Evolutionary conservation across 2,888 invertebrate species (phyloP).

Genomic region (Helobdella robusta): DNA sequence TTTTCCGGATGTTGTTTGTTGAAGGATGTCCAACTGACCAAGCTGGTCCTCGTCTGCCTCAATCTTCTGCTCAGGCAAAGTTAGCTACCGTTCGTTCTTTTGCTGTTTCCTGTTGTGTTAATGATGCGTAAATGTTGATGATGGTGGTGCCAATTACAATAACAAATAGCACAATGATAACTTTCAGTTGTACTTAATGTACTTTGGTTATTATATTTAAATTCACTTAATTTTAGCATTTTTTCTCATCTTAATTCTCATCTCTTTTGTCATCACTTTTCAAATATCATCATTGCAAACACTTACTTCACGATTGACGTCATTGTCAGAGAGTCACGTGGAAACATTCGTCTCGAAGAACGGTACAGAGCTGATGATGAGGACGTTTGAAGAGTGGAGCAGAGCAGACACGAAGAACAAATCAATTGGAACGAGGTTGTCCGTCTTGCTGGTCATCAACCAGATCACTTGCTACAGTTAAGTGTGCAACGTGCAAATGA

Average conservation of each 20-base stretch:
- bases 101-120: neutral
- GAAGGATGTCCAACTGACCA: conserved; percentile 7
- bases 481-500: too few species aligned
- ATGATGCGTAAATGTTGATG: neutral
- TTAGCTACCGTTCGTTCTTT: neutral
- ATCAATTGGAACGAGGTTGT: neutral
- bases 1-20: neutral
- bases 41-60: conserved; percentile 9
- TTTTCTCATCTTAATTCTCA: too few species aligned
- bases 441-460: conserved; percentile 6
- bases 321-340: conserved; percentile 9
- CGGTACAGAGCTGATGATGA: neutral
- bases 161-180: neutral
- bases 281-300: neutral
- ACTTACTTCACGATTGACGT: neutral
- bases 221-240: neutral
- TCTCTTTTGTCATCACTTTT: too few species aligned
- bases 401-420: neutral
- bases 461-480: conserved; percentile 13
- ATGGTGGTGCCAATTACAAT: neutral
- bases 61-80: conserved; percentile 15
- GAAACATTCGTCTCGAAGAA: conserved; percentile 6
- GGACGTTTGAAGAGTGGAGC: neutral
- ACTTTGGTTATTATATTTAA: too few species aligned
- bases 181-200: neutral